Evolutionary conservation across 2,888 invertebrate species (phyloP).

Genomic region (Altica lythri): DNA sequence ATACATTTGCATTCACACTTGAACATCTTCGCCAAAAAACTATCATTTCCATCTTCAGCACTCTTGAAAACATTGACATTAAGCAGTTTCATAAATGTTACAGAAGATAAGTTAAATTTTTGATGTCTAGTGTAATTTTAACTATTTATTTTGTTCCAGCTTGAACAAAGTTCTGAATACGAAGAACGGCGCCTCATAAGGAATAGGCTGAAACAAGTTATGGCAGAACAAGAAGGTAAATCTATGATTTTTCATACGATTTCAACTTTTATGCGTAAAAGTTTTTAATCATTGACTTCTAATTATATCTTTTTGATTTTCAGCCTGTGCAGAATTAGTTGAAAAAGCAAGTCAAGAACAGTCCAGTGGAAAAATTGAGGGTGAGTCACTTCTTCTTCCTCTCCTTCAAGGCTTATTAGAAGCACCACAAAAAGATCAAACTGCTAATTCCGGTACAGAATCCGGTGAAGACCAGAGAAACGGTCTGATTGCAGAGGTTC

Average conservation of each 20-base stretch:
- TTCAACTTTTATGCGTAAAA: not conserved
- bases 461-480: constrained; percentile 71
- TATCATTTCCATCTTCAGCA: not conserved
- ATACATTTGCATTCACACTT: no score
- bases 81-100: not conserved
- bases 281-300: not conserved
- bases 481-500: constrained; percentile 61
- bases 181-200: constrained; percentile 83
- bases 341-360: constrained; percentile 55
- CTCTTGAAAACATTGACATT: not conserved
- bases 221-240: constrained; percentile 86
- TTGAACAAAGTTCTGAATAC: constrained; percentile 85
- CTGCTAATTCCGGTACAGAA: constrained; percentile 69
- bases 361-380: constrained; percentile 59
- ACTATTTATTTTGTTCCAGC: constrained; percentile 60
- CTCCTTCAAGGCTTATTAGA: constrained; percentile 70
- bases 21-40: no score
- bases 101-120: no score
- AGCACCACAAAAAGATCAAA: constrained; percentile 55
- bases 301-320: constrained; percentile 36
- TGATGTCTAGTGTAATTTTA: not conserved
- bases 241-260: not conserved
- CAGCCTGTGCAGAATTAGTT: constrained; percentile 61
- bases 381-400: constrained; percentile 77
- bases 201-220: constrained; percentile 78